Percentiles rank a stretch among this genome's conserved stretches.
phyloP scores from a whole-genome alignment of 2,888 invertebrate species.

The Sarcophaga caerulescens region DNA sequence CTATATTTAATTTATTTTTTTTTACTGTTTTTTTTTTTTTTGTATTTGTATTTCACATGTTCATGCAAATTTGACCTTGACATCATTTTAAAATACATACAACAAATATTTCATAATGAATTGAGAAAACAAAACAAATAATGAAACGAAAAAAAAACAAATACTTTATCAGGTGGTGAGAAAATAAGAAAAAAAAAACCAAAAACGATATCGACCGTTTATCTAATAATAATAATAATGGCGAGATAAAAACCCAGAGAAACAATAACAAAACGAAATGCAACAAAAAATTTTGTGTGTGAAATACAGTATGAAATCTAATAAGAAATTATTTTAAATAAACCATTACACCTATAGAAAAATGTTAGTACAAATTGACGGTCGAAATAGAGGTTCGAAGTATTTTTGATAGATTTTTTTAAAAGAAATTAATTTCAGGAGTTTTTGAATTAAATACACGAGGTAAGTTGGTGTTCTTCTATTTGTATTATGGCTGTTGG shows the following conservation, averaged over 20 bases:
- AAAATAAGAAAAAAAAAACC: conserved; percentile 27
- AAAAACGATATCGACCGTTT: not conserved
- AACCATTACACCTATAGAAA: too few species aligned
- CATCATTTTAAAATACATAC: conserved; percentile 62
- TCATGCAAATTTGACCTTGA: conserved; percentile 79
- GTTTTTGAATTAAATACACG: too few species aligned
- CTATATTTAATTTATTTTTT: conserved; percentile 16
- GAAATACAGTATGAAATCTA: too few species aligned
- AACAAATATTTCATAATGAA: conserved; percentile 44
- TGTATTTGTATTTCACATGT: conserved; percentile 64
- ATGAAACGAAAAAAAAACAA: conserved; percentile 25
- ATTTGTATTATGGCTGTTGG: too few species aligned
- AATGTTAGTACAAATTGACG: too few species aligned
- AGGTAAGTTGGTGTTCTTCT: too few species aligned
- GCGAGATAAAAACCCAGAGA: not conserved
- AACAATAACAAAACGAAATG: conserved; percentile 12
- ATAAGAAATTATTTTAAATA: too few species aligned
- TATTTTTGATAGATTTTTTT: too few species aligned
- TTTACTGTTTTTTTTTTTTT: not conserved
- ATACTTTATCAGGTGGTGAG: conserved; percentile 29
- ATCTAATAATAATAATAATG: not conserved
- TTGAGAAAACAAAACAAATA: conserved; percentile 45
- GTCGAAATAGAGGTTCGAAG: too few species aligned
- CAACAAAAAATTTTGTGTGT: not conserved
- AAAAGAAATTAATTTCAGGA: too few species aligned